Evolutionary conservation across 1,140 invertebrate species (phyloP).

Genomic region (Drosophila repleta): DNA sequence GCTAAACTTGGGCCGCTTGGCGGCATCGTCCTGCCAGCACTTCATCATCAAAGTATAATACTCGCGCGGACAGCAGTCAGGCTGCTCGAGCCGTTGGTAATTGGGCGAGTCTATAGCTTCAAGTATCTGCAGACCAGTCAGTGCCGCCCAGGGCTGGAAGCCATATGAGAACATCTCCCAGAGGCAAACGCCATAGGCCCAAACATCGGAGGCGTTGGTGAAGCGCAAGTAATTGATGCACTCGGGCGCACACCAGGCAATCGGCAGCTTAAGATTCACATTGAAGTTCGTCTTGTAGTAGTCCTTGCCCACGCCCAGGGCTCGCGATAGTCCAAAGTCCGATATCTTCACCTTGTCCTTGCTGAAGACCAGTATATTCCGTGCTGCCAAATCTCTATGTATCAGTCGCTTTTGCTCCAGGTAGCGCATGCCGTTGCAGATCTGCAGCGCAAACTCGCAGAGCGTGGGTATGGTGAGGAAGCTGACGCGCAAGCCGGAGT

Average conservation of each 20-base stretch:
- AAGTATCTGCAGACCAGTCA: slow-evolving; percentile 97
- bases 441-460: slow-evolving; percentile 96
- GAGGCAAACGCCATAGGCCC: slow-evolving; percentile 98
- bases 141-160: slow-evolving; percentile 98
- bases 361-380: slow-evolving; percentile 98
- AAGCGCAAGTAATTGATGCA: slow-evolving; percentile 98
- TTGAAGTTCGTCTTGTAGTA: slow-evolving; percentile 99
- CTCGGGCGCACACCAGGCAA: slow-evolving; percentile 99
- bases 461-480: slow-evolving; percentile 93
- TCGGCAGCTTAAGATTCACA: slow-evolving; percentile 98
- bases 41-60: slow-evolving; percentile 97
- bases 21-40: slow-evolving; percentile 97
- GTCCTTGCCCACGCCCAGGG: slow-evolving; percentile 98
- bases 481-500: slow-evolving; percentile 92
- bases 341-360: slow-evolving; percentile 99
- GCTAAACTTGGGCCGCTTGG: slow-evolving; percentile 94
- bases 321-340: slow-evolving; percentile 97
- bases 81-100: slow-evolving; percentile 94
- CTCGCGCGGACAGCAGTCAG: slow-evolving; percentile 97
- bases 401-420: slow-evolving; percentile 96
- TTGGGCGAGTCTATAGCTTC: slow-evolving; percentile 98
- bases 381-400: slow-evolving; percentile 96
- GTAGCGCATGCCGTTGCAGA: slow-evolving; percentile 98
- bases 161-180: slow-evolving; percentile 99
- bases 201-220: slow-evolving; percentile 97